These are phyloP conservation scores for Pluvialis apricaria DNA, from an alignment of 2,113 vertebrate genomes.

Conservation along the genomic window DNA sequence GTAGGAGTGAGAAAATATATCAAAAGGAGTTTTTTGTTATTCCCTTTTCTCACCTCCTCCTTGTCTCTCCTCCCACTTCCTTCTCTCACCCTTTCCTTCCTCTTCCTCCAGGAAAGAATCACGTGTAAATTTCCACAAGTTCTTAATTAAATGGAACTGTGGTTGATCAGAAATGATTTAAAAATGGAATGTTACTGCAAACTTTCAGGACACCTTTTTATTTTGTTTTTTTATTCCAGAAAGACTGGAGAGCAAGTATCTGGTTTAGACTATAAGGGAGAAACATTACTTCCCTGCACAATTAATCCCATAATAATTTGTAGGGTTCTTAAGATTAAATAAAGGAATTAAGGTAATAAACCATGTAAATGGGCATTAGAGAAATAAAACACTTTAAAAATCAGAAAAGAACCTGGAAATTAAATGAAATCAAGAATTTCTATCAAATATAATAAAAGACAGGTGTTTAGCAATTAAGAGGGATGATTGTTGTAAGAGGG, in stretches of 20 bases:
- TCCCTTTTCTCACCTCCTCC: background rate
- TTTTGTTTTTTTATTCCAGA: background rate
- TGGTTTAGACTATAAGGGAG: slow-evolving; percentile 10
- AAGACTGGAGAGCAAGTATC: slow-evolving; percentile 22
- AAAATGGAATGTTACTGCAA: background rate
- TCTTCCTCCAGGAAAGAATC: background rate
- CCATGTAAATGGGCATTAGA: slow-evolving; percentile 45
- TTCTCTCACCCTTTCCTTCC: background rate
- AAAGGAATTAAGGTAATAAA: slow-evolving; percentile 61
- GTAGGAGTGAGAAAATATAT: slow-evolving; percentile 4
- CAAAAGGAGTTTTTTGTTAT: background rate
- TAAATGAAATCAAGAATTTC: slow-evolving; percentile 52
- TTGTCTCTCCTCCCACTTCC: background rate
- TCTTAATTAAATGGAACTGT: background rate
- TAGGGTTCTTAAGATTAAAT: slow-evolving; percentile 52
- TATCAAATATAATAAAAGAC: slow-evolving; percentile 64
- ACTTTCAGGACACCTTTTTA: background rate
- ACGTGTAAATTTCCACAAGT: background rate
- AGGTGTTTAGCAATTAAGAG: slow-evolving; percentile 65
- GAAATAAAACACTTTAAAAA: slow-evolving; percentile 44
- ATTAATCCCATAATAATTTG: slow-evolving; percentile 64
- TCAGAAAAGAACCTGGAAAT: background rate
- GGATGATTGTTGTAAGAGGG: slow-evolving; percentile 14
- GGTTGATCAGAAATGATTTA: background rate
- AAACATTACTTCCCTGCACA: slow-evolving; percentile 43